Evolutionary conservation across 2,113 vertebrate genomes (phyloP).

Genomic region (Eulemur macaco): DNA sequence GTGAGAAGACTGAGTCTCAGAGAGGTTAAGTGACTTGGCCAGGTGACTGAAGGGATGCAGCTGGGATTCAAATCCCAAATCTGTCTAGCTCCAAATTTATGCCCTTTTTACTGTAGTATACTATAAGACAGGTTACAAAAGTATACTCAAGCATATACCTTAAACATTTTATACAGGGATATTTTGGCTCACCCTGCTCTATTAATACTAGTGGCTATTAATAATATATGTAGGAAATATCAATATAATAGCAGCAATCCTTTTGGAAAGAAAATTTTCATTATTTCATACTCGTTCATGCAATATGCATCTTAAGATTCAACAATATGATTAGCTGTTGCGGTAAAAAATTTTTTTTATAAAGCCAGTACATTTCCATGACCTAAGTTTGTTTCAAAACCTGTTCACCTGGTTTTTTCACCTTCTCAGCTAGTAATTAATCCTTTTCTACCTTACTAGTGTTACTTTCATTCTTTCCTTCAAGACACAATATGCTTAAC

Average conservation of each 20-base stretch:
- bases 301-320: conserved; percentile 31
- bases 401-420: conserved; percentile 82
- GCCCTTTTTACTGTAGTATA: neutral
- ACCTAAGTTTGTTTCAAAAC: conserved; percentile 77
- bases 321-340: conserved; percentile 66
- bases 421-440: conserved; percentile 77
- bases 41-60: neutral
- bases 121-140: conserved; percentile 13
- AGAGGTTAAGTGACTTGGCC: neutral
- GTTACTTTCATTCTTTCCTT: conserved; percentile 50
- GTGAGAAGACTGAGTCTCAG: neutral
- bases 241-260: conserved; percentile 14
- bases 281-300: neutral
- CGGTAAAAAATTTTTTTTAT: neutral
- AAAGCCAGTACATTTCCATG: conserved; percentile 70
- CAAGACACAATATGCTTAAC: conserved; percentile 34
- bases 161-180: neutral
- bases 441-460: conserved; percentile 64
- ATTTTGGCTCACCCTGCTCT: neutral
- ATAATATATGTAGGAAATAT: neutral
- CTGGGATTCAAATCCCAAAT: neutral
- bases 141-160: neutral
- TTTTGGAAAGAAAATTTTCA: conserved; percentile 30
- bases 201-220: neutral
- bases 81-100: conserved; percentile 11